Conservation (phyloP, 2,797 vertebrate species). For the Chaenodraco wilsoni region DNA sequence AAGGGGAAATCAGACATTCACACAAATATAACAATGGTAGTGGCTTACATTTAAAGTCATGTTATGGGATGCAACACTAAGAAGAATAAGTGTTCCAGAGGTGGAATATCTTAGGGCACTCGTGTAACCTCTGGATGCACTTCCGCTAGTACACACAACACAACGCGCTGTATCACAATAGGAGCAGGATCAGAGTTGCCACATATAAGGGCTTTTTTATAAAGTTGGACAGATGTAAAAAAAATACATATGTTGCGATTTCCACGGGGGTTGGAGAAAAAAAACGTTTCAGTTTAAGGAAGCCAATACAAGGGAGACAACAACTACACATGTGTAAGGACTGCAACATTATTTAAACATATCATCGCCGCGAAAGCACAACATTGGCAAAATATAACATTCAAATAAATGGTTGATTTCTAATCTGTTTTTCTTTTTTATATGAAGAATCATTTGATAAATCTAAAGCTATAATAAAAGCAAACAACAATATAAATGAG, state of each 20-base stretch:
- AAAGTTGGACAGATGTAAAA: background rate
- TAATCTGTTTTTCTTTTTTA: background rate
- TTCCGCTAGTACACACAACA: slow-evolving; percentile 1
- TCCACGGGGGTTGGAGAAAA: background rate
- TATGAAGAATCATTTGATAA: no score
- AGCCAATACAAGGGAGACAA: background rate
- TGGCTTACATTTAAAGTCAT: background rate
- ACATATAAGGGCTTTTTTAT: background rate
- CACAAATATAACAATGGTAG: background rate
- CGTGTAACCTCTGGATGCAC: slow-evolving; percentile 16
- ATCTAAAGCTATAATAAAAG: background rate
- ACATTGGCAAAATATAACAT: background rate
- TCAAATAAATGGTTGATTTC: background rate
- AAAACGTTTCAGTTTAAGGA: no score
- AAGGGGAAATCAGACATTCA: background rate
- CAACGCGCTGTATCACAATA: background rate
- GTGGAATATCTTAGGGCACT: background rate
- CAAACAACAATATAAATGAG: background rate
- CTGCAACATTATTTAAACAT: background rate
- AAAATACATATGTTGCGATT: background rate
- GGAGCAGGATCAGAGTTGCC: background rate
- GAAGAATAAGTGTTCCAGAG: no score
- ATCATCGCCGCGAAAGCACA: background rate
- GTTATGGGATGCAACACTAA: background rate
- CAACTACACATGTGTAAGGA: slow-evolving; percentile 2